phyloP scores from a whole-genome alignment of 2,797 vertebrate species.

The Mormyrus proboscirostris region DNA sequence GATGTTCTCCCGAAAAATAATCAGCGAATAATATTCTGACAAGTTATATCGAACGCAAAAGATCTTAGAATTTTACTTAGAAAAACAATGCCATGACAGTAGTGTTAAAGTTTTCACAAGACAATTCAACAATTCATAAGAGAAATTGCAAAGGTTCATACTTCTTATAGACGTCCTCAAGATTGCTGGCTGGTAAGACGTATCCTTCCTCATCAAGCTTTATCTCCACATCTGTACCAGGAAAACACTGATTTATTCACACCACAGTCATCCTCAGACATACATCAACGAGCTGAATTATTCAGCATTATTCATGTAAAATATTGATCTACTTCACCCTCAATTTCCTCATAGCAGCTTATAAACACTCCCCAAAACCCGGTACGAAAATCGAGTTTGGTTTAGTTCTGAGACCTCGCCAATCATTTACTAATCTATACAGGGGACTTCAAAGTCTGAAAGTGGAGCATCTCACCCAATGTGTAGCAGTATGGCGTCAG shows the following conservation, averaged over 20 bases:
- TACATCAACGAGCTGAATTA: neutral
- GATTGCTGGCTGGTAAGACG: conserved; percentile 64
- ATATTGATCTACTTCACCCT: neutral
- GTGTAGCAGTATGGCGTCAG: conserved; percentile 80
- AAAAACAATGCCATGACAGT: neutral
- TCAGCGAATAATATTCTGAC: neutral
- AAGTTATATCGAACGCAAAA: neutral
- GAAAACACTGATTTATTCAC: neutral
- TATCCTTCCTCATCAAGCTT: conserved; percentile 83
- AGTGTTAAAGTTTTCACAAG: neutral
- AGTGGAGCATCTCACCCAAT: conserved; percentile 60
- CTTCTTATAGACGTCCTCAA: conserved; percentile 71
- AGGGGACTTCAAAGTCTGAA: neutral
- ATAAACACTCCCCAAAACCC: neutral
- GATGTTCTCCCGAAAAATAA: neutral
- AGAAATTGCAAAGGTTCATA: conserved; percentile 38
- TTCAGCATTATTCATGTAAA: neutral
- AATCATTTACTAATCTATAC: neutral
- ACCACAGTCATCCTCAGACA: neutral
- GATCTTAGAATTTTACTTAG: neutral
- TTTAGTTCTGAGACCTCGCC: neutral
- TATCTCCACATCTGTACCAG: conserved; percentile 78
- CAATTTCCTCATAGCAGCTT: neutral
- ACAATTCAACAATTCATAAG: neutral
- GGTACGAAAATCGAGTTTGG: neutral